Evolutionary conservation across 2,797 vertebrate genomes (phyloP).

Genomic region (Leptodactylus fallax): DNA sequence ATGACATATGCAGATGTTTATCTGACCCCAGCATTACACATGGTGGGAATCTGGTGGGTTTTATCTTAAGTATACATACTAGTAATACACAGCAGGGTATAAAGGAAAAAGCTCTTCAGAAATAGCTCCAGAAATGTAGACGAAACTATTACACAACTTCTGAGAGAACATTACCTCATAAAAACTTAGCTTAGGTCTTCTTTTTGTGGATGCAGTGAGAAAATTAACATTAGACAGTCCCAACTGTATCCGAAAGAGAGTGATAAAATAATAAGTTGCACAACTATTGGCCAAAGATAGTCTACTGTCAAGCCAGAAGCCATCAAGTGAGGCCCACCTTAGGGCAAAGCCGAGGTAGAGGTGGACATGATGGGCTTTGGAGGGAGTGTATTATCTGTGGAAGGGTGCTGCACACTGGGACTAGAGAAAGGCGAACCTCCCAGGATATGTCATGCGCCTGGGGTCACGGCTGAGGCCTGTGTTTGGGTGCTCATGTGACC

Average conservation of each 20-base stretch:
- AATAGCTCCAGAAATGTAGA: neutral
- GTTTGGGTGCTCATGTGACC: no score
- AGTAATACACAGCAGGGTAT: neutral
- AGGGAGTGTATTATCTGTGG: no score
- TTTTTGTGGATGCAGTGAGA: neutral
- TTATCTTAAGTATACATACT: neutral
- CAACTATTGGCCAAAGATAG: neutral
- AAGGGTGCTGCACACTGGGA: no score
- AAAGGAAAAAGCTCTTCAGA: neutral
- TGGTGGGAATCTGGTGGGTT: conserved; percentile 12
- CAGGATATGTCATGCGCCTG: no score
- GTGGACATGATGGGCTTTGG: no score
- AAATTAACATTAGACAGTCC: neutral
- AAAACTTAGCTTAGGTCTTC: neutral
- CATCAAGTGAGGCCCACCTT: neutral
- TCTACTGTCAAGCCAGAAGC: neutral
- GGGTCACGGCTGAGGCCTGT: no score
- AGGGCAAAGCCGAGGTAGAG: neutral
- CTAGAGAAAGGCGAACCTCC: no score
- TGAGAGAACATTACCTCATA: neutral
- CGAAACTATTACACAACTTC: neutral
- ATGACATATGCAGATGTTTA: conserved; percentile 50
- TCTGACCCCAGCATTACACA: conserved; percentile 4
- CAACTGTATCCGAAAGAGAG: neutral
- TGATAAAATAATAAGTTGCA: neutral